Base-by-base conservation (phyloP, 2,113 vertebrate genomes). In the Perca fluviatilis region DNA sequence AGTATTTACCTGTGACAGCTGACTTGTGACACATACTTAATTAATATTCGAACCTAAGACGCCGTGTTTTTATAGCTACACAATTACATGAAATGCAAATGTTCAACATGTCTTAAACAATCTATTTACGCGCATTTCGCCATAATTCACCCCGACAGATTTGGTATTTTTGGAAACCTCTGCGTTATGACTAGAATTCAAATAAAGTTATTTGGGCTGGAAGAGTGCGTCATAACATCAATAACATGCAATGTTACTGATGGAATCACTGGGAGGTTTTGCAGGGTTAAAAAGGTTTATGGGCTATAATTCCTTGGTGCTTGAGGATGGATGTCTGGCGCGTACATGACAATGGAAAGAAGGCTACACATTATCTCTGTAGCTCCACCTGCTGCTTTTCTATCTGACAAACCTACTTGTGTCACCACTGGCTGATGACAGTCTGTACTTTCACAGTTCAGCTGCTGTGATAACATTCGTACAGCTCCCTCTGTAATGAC, bases 381-480 rank as follows among this genome's bases (percentile, higher is more conserved):
- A 47, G 58, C 68, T 86, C 60, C 80, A 86, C 73, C 78, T 88
- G 82, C 84, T 83, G 68, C 77, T 40, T 75, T 77, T 76, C 56
- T 83, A 54, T 91, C 79, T 68, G 79, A 72, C 84, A 69, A 63
- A 63, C 53, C 7, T 58, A 2, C 63, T 3, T 27, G 72, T 86
- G 80, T 78, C 90, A 57, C 82, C 62, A 2, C n/a, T 3, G 51
- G 36, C 77, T 33, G 80, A 47, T 82, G 91, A 89, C 88, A 92
- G 88, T 23, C 65, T 75, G 83, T 83, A 79, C 86, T 87, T 60
- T 80, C 78, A 79, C 86, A 73, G 83, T 64, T 80, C 82, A 69
- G 64, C 67, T 81, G 72, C 71, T 15, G 51, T 2, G 84, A 93
- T 92, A 90, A 85, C 46, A 27, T 58, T 47, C 79, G 9, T 25